Conservation (phyloP, 2,888 invertebrate genomes). For the Protula sp. region DNA sequence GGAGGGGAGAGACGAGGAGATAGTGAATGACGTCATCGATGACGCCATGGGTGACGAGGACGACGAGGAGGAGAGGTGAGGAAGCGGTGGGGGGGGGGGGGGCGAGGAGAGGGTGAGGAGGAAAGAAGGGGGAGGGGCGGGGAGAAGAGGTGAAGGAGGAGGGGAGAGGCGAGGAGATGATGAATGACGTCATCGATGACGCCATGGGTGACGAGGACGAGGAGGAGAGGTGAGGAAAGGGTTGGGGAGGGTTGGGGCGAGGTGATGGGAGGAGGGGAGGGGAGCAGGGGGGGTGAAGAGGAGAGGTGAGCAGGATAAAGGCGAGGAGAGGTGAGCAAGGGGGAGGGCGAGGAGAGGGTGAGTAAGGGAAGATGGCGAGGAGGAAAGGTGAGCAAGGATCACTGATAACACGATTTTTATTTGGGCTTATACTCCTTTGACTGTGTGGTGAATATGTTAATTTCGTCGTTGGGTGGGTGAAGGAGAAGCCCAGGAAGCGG, state of each 20-base stretch:
- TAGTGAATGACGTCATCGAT: conserved; percentile 99
- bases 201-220: conserved; percentile 98
- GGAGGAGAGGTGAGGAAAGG: conserved; percentile 87
- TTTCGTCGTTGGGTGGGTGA: too few species aligned
- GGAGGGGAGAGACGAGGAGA: conserved; percentile 99
- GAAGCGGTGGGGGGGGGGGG: too few species aligned
- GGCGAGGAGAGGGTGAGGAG: too few species aligned
- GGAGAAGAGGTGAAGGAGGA: conserved; percentile 99
- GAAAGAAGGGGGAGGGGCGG: conserved; percentile 89
- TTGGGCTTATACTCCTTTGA: too few species aligned
- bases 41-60: conserved; percentile 98
- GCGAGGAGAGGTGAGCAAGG: conserved; percentile 99
- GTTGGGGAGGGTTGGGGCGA: too few species aligned
- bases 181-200: conserved; percentile 98
- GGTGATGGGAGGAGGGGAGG: too few species aligned
- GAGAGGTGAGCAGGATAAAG: conserved; percentile 99
- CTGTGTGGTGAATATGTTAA: too few species aligned
- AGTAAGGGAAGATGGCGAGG: conserved; percentile 97
- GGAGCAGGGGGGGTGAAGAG: conserved; percentile 93
- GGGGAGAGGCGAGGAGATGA: conserved; percentile 99
- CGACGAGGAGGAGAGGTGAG: conserved; percentile 91
- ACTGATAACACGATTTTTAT: too few species aligned
- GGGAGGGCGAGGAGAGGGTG: conserved; percentile 99
- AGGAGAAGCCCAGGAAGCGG: too few species aligned
- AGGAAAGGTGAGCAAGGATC: conserved; percentile 84